Conservation (phyloP, 1,140 invertebrate species). For the Protaetia brevitarsis region DNA sequence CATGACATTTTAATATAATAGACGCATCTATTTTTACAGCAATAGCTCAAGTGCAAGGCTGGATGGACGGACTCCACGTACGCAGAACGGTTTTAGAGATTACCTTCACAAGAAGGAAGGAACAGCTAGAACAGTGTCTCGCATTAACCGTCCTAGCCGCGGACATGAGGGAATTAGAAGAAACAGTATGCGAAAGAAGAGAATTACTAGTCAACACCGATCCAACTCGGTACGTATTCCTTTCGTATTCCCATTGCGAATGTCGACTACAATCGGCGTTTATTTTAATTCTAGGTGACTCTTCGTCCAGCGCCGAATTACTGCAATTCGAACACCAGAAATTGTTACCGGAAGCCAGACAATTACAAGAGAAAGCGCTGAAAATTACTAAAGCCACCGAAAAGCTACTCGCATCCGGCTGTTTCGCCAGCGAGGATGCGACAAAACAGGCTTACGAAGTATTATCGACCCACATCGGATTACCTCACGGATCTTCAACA, state of each 20-base stretch:
- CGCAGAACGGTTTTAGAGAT: slow-evolving; percentile 69
- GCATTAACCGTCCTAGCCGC: slow-evolving; percentile 70
- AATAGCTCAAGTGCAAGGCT: slow-evolving; percentile 68
- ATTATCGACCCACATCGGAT: slow-evolving; percentile 67
- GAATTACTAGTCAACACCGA: slow-evolving; percentile 51
- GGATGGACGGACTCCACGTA: slow-evolving; percentile 76
- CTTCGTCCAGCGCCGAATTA: slow-evolving; percentile 65
- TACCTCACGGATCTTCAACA: slow-evolving; percentile 71
- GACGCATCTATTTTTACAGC: slow-evolving; percentile 49
- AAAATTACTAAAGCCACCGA: slow-evolving; percentile 78
- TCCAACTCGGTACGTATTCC: slow-evolving; percentile 48
- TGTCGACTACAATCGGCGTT: not conserved
- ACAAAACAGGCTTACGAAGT: slow-evolving; percentile 69
- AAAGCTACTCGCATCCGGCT: slow-evolving; percentile 65
- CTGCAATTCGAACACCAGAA: slow-evolving; percentile 68
- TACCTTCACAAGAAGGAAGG: slow-evolving; percentile 67
- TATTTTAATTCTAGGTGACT: slow-evolving; percentile 55
- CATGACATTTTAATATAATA: slow-evolving; percentile 21
- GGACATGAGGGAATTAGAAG: slow-evolving; percentile 68
- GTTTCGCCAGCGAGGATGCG: slow-evolving; percentile 69
- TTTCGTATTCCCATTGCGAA: slow-evolving; percentile 27
- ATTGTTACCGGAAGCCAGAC: slow-evolving; percentile 69
- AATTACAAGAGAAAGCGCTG: slow-evolving; percentile 72
- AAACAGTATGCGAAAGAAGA: slow-evolving; percentile 54
- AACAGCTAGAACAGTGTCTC: slow-evolving; percentile 73